These are phyloP conservation scores for Nomada hirtipes DNA, from an alignment of 2,888 invertebrate species.

Conservation along the genomic window DNA sequence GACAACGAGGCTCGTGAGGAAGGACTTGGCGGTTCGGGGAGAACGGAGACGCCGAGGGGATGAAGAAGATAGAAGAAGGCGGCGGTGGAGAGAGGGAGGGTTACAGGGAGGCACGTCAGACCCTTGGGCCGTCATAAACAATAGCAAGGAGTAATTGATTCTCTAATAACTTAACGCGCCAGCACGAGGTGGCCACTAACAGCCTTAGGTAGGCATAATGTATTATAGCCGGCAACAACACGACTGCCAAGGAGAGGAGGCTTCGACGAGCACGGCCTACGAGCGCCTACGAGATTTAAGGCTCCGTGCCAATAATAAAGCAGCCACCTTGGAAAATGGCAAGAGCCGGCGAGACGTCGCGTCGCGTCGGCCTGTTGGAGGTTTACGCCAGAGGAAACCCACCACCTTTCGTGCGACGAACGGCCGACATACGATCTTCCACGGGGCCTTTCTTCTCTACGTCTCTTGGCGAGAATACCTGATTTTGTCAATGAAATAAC, in stretches of 20 bases:
- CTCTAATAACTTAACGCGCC: slow-evolving; percentile 84
- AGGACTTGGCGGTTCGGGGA: slow-evolving; percentile 39
- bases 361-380: slow-evolving; percentile 28
- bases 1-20: slow-evolving; percentile 44
- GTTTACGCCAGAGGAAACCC: slow-evolving; percentile 43
- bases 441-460: slow-evolving; percentile 2
- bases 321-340: slow-evolving; percentile 76
- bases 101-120: slow-evolving; percentile 68
- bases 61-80: slow-evolving; percentile 37
- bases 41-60: slow-evolving; percentile 32
- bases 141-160: slow-evolving; percentile 84
- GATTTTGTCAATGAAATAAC: slow-evolving; percentile 45
- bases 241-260: slow-evolving; percentile 65
- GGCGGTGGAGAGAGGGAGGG: slow-evolving; percentile 46
- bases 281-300: slow-evolving; percentile 79
- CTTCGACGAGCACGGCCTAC: slow-evolving; percentile 67
- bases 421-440: slow-evolving; percentile 63
- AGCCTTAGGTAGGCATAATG: slow-evolving; percentile 80
- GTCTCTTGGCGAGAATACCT: slow-evolving; percentile 27
- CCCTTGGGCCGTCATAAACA: slow-evolving; percentile 83
- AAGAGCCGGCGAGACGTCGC: slow-evolving; percentile 60
- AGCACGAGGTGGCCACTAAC: slow-evolving; percentile 78
- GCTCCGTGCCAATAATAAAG: slow-evolving; percentile 79
- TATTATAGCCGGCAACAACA: slow-evolving; percentile 76
- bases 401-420: slow-evolving; percentile 40